Percentiles rank a stretch among this genome's conserved stretches.
Evolutionary conservation across 2,888 invertebrate species (phyloP).

Genomic region (Liopterus haemorrhoidalis): DNA sequence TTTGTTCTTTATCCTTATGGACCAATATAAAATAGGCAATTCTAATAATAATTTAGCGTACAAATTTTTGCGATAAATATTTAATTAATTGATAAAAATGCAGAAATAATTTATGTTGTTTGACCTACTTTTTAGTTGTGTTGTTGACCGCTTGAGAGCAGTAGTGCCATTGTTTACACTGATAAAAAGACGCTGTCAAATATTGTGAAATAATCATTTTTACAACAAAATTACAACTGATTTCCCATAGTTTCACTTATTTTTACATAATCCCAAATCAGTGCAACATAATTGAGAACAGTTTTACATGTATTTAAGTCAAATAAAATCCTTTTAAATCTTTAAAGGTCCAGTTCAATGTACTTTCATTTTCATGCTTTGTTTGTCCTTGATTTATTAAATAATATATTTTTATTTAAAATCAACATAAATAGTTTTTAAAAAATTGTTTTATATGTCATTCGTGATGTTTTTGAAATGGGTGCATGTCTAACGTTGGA

Average conservation of each 20-base stretch:
- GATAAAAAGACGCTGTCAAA: slow-evolving; percentile 1
- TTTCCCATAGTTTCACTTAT: neutral
- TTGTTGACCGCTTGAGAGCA: too few species aligned
- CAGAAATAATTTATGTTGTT: too few species aligned
- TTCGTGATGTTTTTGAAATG: slow-evolving; percentile 47
- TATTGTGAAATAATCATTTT: neutral
- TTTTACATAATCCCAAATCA: neutral
- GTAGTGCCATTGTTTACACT: neutral
- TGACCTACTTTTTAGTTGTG: too few species aligned
- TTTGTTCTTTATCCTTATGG: too few species aligned
- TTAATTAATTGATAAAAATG: too few species aligned
- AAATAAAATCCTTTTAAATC: neutral
- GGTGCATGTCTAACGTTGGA: slow-evolving; percentile 59
- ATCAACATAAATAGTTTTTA: slow-evolving; percentile 6
- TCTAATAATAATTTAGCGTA: too few species aligned
- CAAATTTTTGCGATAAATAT: too few species aligned
- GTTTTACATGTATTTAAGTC: too few species aligned
- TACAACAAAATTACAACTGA: neutral
- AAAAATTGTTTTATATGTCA: too few species aligned
- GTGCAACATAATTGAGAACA: slow-evolving; percentile 2
- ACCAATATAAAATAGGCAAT: too few species aligned
- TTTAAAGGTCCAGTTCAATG: slow-evolving; percentile 9
- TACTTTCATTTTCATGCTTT: slow-evolving; percentile 20
- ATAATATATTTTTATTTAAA: slow-evolving; percentile 7
- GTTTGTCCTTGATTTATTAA: slow-evolving; percentile 23